These are phyloP conservation scores for Argentina silus DNA, from an alignment of 2,797 vertebrate genomes.

Conservation along the genomic window DNA sequence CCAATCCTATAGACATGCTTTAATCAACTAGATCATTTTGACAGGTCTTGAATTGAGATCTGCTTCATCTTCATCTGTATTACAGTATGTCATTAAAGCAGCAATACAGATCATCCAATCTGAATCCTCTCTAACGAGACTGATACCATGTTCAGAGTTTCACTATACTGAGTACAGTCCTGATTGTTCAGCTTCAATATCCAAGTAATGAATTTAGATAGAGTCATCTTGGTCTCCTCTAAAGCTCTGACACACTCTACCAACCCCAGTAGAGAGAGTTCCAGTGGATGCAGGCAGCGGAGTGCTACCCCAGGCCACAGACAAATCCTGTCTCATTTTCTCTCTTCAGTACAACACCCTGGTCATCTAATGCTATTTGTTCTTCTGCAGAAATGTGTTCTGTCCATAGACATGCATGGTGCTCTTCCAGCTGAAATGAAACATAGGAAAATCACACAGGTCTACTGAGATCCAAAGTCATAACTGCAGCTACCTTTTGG, in stretches of 20 bases:
- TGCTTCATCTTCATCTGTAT: too few relatives aligned
- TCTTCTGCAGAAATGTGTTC: background rate
- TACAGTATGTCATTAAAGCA: background rate
- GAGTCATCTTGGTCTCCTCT: background rate
- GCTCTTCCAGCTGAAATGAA: background rate
- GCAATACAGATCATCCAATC: background rate
- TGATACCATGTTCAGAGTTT: background rate
- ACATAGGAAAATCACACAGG: too few relatives aligned
- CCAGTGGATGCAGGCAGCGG: background rate
- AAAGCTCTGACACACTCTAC: too few relatives aligned
- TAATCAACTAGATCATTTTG: too few relatives aligned
- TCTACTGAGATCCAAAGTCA: too few relatives aligned
- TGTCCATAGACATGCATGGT: background rate
- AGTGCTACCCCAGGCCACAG: background rate
- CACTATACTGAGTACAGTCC: too few relatives aligned
- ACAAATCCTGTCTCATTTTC: background rate
- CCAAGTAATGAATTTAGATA: background rate
- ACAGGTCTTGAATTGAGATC: too few relatives aligned
- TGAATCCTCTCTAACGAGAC: background rate
- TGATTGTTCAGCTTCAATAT: too few relatives aligned
- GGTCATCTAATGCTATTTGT: background rate
- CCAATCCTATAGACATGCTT: too few relatives aligned
- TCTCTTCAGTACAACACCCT: background rate
- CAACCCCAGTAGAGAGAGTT: background rate
- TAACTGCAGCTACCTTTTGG: too few relatives aligned